These are phyloP conservation scores for Schizaphis graminum DNA, from an alignment of 2,888 invertebrate genomes.

Conservation along the genomic window DNA sequence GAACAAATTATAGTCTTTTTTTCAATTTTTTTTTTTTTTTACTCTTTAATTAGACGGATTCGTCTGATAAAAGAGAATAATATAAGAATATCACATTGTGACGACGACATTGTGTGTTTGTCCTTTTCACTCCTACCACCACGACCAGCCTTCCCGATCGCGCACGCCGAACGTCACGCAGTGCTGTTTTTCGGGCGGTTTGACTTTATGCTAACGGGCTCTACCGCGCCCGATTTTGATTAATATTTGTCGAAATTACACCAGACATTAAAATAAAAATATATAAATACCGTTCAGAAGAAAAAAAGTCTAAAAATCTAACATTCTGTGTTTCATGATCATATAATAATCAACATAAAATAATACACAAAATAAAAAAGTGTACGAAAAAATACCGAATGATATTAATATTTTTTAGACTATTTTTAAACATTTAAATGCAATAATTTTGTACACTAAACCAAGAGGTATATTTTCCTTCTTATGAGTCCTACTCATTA, in stretches of 20 bases:
- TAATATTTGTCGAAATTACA: not conserved
- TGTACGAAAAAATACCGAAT: not conserved
- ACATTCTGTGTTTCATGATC: not conserved
- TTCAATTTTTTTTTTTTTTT: not conserved
- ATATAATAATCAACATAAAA: not conserved
- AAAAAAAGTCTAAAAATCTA: not conserved
- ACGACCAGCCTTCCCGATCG: not conserved
- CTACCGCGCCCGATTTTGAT: not conserved
- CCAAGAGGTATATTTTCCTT: not conserved
- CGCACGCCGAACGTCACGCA: not conserved
- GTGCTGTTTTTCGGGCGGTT: not conserved
- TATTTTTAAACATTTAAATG: not conserved
- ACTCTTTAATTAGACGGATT: slow-evolving; percentile 35
- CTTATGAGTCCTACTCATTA: not conserved
- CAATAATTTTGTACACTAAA: not conserved
- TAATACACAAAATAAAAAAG: not conserved
- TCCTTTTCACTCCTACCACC: not conserved
- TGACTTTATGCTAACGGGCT: not conserved
- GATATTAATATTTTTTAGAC: not conserved
- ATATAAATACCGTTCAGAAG: not conserved
- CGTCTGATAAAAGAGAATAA: slow-evolving; percentile 23
- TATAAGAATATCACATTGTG: slow-evolving; percentile 26
- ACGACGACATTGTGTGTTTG: not conserved
- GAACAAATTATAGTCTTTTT: slow-evolving; percentile 36
- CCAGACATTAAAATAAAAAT: not conserved